Conservation (phyloP, 37 sponge, comb jelly and placozoan species). For the Hormiphora californensis region DNA sequence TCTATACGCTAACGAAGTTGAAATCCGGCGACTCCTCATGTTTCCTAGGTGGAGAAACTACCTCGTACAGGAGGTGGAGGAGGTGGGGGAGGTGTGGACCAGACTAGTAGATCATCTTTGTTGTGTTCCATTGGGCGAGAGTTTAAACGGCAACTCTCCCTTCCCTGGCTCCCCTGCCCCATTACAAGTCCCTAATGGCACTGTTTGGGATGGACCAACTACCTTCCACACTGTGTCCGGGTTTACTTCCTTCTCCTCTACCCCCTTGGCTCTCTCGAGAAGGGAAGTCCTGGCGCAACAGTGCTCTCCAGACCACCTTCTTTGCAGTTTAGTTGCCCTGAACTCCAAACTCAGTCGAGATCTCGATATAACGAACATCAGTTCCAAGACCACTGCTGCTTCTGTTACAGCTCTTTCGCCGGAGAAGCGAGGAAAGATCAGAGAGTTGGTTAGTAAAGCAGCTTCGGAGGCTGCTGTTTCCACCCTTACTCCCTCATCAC, state of each 20-base stretch:
- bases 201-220: too few species aligned
- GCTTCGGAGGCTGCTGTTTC: background rate
- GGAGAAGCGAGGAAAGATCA: too few species aligned
- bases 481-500: background rate
- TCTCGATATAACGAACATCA: too few species aligned
- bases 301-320: background rate
- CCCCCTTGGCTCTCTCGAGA: too few species aligned
- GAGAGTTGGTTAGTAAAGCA: too few species aligned
- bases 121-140: background rate
- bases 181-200: too few species aligned
- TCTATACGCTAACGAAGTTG: slow-evolving; percentile 35
- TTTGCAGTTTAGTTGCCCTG: slow-evolving; percentile 3
- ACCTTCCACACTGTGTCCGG: too few species aligned
- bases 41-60: slow-evolving; percentile 14
- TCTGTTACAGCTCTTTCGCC: too few species aligned
- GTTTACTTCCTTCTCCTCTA: too few species aligned
- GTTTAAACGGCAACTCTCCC: background rate
- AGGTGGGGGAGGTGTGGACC: background rate
- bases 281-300: slow-evolving; percentile 6
- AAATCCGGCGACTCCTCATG: slow-evolving; percentile 36
- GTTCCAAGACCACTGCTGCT: too few species aligned
- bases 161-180: slow-evolving; percentile 34
- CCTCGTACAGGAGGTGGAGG: background rate
- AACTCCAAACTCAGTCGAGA: background rate
- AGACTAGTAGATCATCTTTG: background rate